These are phyloP conservation scores for Oryctolagus cuniculus DNA, from an alignment of 2,113 vertebrate species.

Conservation along the genomic window mOryCun1.1 NC_091434.1:96365501-96366000, in stretches of 20 bases:
- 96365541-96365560: conserved; percentile 37
- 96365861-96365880: conserved; percentile 68
- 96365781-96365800: conserved; percentile 70
- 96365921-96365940: conserved; percentile 53
- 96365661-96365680: conserved; percentile 42
- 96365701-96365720: not conserved
- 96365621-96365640: conserved; percentile 10
- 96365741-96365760: conserved; percentile 24
- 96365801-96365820: conserved; percentile 56
- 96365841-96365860: conserved; percentile 82
- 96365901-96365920: conserved; percentile 67
- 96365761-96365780: conserved; percentile 75
- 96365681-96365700: conserved; percentile 36
- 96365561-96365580: not conserved
- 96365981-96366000: conserved; percentile 56
- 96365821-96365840: conserved; percentile 77
- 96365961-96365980: conserved; percentile 61
- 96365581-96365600: conserved; percentile 31
- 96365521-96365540: conserved; percentile 45
- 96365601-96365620: not conserved
- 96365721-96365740: conserved; percentile 10
- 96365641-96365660: conserved; percentile 57
- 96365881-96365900: conserved; percentile 76
- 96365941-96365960: conserved; percentile 71
- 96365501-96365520: conserved; percentile 49